phyloP scores from a whole-genome alignment of 92 coral and sea anemone species.

The Scolanthus callimorphus region DNA sequence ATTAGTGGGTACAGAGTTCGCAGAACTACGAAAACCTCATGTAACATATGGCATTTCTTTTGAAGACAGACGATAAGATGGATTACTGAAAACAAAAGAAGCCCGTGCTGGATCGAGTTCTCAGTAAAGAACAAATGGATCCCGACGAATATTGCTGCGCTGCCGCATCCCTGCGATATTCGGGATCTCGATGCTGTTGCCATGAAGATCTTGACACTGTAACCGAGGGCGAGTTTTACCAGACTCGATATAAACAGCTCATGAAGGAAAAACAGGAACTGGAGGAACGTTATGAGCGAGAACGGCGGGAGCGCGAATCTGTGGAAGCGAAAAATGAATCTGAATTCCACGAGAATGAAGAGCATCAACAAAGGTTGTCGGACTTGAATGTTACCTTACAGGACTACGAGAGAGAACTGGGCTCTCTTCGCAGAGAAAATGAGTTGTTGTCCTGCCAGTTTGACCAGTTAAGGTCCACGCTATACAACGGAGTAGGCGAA shows the following conservation, averaged over 20 bases:
- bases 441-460: constrained; percentile 52
- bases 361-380: constrained; percentile 45
- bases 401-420: constrained; percentile 60
- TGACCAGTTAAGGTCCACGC: constrained; percentile 40
- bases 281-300: constrained; percentile 62
- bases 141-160: no score
- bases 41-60: no score
- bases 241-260: constrained; percentile 48
- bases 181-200: no score
- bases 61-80: no score
- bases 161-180: no score
- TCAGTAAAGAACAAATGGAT: no score
- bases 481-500: background rate
- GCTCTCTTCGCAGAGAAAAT: constrained; percentile 53
- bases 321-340: constrained; percentile 32
- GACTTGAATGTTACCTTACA: constrained; percentile 35
- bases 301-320: constrained; percentile 60
- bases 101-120: no score
- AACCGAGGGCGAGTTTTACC: constrained; percentile 15
- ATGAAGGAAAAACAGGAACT: constrained; percentile 68
- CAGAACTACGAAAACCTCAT: no score
- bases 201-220: no score
- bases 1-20: no score
- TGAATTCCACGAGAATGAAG: constrained; percentile 48
- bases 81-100: no score